Conservation (phyloP, 2,888 invertebrate species). For the Neocrepidodera transversa region DNA sequence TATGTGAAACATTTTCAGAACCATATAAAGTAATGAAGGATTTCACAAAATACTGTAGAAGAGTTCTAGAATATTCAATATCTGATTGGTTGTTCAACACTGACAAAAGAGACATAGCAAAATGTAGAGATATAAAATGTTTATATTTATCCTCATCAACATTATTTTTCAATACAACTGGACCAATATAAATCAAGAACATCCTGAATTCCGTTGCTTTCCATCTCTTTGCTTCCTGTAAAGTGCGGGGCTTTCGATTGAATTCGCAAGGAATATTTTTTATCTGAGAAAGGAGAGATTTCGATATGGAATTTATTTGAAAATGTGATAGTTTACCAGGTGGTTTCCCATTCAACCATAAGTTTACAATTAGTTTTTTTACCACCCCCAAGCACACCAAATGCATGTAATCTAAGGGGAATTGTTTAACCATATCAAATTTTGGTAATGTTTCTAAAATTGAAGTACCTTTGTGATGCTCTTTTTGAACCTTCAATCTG, state of each 20-base stretch:
- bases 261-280: constrained; percentile 15
- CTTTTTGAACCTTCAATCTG: constrained; percentile 29
- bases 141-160: constrained; percentile 1
- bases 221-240: neutral
- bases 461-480: constrained; percentile 37
- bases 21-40: neutral
- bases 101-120: constrained; percentile 6
- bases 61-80: constrained; percentile 5
- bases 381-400: too few relatives aligned
- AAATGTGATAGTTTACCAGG: constrained; percentile 8
- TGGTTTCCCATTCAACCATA: constrained; percentile 21
- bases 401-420: constrained; percentile 42
- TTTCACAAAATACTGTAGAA: constrained; percentile 1
- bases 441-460: constrained; percentile 38
- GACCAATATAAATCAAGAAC: too few relatives aligned
- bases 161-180: neutral
- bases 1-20: neutral
- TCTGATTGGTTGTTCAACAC: neutral
- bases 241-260: constrained; percentile 20
- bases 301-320: constrained; percentile 4
- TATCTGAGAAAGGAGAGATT: neutral
- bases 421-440: constrained; percentile 40
- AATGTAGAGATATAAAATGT: constrained; percentile 8
- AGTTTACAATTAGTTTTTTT: constrained; percentile 26
- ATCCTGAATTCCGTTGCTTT: too few relatives aligned